Evolutionary conservation across 2,113 vertebrate genomes (phyloP), one percentile per base, ranked within the genome.

Genomic region (Castor canadensis): DNA sequence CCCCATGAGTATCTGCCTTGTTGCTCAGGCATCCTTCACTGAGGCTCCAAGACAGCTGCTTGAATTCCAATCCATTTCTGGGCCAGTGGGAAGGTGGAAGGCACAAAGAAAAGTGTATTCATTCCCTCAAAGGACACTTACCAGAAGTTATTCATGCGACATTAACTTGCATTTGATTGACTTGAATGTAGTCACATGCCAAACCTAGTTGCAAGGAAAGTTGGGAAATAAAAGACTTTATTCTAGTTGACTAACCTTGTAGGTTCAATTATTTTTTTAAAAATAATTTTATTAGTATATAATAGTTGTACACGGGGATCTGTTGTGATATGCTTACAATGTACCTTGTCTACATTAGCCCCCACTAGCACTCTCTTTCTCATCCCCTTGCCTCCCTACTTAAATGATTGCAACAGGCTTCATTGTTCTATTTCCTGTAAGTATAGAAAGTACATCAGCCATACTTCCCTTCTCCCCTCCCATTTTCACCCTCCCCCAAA

Each of bases 91-190:
- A 89, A 60, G 47, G 79, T 43, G 45, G 16, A n/a, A 54, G 11
- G 1, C 0, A 52, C 7, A 22, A 20, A n/a, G 30, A 58, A 64
- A 73, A 15, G 17, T 0, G 0, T 15, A 28, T 32, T 22, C 1
- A 54, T 49, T 52, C 13, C 22, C 30, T 77, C 12, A 30, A 79
- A 64, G 17, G 40, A 26, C 8, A 28, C 9, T 26, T 35, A 17
- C 73, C 38, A 60, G 45, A 82, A 43, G 13, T 15, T 52, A 3
- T 64, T 30, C 16, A 45, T 8, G 20, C 7, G 10, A 35, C 15
- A 47, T 72, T 26, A 73, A 38, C n/a, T 89, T 49, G 0, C 12
- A 43, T 73, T 9, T 95, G 28, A 52, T 9, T 76, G n/a, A 11
- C n/a, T 87, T 60, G 13, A 79, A 64, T n/a, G n/a, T 6, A 64